Conservation (phyloP, 2,888 invertebrate genomes). For the Epinotia ramella region DNA sequence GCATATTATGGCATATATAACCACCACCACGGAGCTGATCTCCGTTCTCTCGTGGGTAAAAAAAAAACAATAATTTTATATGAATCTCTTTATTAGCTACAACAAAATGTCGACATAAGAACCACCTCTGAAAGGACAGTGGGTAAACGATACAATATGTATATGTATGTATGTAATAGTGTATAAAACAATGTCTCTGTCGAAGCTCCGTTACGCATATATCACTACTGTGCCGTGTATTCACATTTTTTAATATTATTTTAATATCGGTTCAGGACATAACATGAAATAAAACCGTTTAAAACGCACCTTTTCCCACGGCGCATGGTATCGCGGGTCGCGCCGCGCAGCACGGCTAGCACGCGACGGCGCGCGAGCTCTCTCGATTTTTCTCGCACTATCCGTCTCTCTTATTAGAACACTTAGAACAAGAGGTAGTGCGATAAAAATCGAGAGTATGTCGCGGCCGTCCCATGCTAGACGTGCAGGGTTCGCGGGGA, state of each 20-base stretch:
- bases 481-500: no score
- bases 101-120: slow-evolving; percentile 72
- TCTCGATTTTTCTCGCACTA: no score
- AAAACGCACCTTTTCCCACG: no score
- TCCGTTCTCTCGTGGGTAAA: slow-evolving; percentile 15
- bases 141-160: slow-evolving; percentile 69
- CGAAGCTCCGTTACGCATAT: slow-evolving; percentile 84
- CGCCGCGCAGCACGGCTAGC: no score
- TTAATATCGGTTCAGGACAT: slow-evolving; percentile 70
- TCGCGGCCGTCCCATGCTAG: no score
- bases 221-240: slow-evolving; percentile 83
- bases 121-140: slow-evolving; percentile 58
- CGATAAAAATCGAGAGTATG: no score
- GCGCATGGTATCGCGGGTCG: no score
- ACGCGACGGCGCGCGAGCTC: no score
- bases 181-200: slow-evolving; percentile 81
- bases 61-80: slow-evolving; percentile 58
- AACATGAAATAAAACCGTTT: background rate
- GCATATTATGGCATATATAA: no score
- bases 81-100: slow-evolving; percentile 82
- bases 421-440: no score
- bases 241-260: slow-evolving; percentile 68
- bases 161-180: slow-evolving; percentile 65
- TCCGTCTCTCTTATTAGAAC: no score
- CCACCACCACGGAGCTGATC: no score